These are phyloP conservation scores for Labroides dimidiatus DNA, from an alignment of 2,797 vertebrate genomes.

Conservation along the genomic window DNA sequence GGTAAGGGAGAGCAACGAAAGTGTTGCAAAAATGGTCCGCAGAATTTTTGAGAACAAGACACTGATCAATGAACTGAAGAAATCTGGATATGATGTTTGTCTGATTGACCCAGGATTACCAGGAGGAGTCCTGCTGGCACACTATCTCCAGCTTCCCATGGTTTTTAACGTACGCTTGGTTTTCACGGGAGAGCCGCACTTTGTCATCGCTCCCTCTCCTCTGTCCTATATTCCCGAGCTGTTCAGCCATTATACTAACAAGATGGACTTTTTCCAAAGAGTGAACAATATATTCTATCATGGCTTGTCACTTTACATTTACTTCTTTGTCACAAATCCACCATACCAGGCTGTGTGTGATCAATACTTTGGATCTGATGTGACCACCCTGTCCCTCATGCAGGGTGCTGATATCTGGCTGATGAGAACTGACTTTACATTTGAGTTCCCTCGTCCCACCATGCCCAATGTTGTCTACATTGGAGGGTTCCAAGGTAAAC, in stretches of 20 bases:
- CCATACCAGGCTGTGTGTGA: conserved; percentile 58
- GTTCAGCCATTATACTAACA: conserved; percentile 46
- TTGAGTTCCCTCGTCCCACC: conserved; percentile 78
- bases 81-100: conserved; percentile 61
- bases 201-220: conserved; percentile 69
- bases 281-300: conserved; percentile 52
- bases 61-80: conserved; percentile 52
- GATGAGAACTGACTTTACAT: conserved; percentile 74
- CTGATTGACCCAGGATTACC: conserved; percentile 70
- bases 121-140: conserved; percentile 55
- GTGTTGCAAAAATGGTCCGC: conserved; percentile 18
- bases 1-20: conserved; percentile 27
- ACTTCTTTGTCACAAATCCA: conserved; percentile 38
- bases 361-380: conserved; percentile 56
- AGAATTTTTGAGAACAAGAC: conserved; percentile 68
- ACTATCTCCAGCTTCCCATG: conserved; percentile 69
- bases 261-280: conserved; percentile 71
- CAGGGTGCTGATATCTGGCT: conserved; percentile 77
- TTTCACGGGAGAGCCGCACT: conserved; percentile 64
- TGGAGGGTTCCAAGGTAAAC: conserved; percentile 76
- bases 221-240: conserved; percentile 67
- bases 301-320: conserved; percentile 52
- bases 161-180: conserved; percentile 70
- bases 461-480: conserved; percentile 83
- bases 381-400: conserved; percentile 48